A percentile compares a stretch with the other conserved stretches of the same genome.
These are phyloP conservation scores for Folsomia candida DNA, from an alignment of 2,888 invertebrate genomes.

Conservation along the genomic window DNA sequence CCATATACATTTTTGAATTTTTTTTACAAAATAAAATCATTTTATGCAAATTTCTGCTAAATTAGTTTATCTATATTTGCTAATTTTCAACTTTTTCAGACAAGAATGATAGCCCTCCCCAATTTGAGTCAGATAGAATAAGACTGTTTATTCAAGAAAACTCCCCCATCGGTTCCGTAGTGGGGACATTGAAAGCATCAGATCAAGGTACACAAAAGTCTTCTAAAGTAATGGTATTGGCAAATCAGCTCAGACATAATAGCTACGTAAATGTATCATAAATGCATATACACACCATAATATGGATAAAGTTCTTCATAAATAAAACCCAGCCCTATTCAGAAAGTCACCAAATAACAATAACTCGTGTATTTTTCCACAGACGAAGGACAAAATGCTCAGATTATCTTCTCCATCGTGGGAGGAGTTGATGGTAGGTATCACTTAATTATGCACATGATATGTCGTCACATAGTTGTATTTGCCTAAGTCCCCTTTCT, in stretches of 20 bases:
- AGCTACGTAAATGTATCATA: too few species aligned
- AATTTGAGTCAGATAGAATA: constrained; percentile 83
- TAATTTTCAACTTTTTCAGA: too few species aligned
- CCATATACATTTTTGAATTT: constrained; percentile 54
- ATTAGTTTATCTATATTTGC: too few species aligned
- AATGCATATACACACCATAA: too few species aligned
- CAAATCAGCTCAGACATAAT: too few species aligned
- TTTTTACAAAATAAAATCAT: too few species aligned
- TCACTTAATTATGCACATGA: too few species aligned
- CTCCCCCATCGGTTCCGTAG: constrained; percentile 90
- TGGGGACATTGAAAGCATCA: constrained; percentile 83
- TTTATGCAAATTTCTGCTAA: too few species aligned
- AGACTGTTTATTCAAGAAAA: constrained; percentile 89
- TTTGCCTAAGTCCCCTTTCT: too few species aligned
- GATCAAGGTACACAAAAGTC: constrained; percentile 91
- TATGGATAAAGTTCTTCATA: too few species aligned
- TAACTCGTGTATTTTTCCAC: background rate
- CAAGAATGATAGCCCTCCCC: constrained; percentile 80
- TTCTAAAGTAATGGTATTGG: background rate
- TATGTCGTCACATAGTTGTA: too few species aligned
- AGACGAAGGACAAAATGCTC: constrained; percentile 63
- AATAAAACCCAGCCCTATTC: too few species aligned
- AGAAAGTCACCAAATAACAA: background rate
- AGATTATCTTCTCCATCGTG: constrained; percentile 90
- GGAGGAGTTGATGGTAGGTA: constrained; percentile 90